These are phyloP conservation scores for Halictus quadricinctus DNA, from an alignment of 2,888 invertebrate species.

Conservation along the genomic window DNA sequence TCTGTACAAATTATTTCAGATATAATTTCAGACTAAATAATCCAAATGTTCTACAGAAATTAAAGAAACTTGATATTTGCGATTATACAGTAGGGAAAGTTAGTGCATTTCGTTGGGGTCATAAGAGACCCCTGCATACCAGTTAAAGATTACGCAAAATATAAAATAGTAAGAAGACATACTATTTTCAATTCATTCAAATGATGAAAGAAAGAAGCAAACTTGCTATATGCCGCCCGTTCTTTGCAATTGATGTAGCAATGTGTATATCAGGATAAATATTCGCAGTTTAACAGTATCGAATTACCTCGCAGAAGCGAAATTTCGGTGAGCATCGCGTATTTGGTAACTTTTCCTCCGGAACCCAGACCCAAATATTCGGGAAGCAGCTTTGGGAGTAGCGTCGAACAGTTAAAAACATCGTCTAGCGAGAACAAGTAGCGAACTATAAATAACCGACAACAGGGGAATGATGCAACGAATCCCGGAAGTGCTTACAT, in stretches of 20 bases:
- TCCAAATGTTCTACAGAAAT: no score
- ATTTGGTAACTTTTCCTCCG: not conserved
- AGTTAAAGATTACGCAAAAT: no score
- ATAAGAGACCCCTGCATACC: no score
- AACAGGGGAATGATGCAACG: not conserved
- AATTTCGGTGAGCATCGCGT: not conserved
- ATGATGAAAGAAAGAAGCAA: no score
- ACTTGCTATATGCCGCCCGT: no score
- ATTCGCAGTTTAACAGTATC: not conserved
- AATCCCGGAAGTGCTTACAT: conserved; percentile 31
- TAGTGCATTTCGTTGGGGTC: no score
- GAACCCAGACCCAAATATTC: not conserved
- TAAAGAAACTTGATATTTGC: no score
- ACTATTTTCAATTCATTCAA: no score
- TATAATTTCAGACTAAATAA: no score
- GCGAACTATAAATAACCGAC: conserved; percentile 30
- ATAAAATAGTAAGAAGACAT: no score
- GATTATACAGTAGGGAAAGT: no score
- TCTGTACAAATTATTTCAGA: no score
- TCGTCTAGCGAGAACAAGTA: not conserved
- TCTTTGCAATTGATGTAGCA: not conserved
- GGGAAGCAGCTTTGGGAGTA: not conserved
- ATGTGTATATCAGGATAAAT: not conserved
- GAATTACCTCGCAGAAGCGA: not conserved
- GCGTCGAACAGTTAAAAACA: not conserved